These are phyloP conservation scores for Solenopsis invicta DNA, from an alignment of 1,140 invertebrate species.

Conservation along the genomic window DNA sequence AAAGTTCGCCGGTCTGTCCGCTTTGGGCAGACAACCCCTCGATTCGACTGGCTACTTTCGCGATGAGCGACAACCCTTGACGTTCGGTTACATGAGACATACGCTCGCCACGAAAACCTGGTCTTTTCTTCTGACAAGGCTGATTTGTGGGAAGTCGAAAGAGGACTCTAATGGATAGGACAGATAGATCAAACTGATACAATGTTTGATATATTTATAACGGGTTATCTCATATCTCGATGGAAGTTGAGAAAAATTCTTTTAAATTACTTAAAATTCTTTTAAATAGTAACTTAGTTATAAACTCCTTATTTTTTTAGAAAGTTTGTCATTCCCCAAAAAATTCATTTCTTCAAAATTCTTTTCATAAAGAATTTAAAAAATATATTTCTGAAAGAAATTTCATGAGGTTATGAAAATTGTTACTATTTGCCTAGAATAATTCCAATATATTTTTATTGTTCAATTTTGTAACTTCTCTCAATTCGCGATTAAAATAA, in stretches of 20 bases:
- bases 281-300: background rate
- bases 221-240: background rate
- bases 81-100: constrained; percentile 33
- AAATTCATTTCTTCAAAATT: background rate
- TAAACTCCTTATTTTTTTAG: background rate
- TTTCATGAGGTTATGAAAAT: background rate
- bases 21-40: background rate
- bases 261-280: background rate
- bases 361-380: background rate
- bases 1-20: constrained; percentile 53
- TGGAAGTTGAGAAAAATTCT: background rate
- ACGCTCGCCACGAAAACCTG: constrained; percentile 8
- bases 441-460: background rate
- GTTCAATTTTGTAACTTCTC: background rate
- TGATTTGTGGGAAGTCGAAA: background rate
- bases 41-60: constrained; percentile 35
- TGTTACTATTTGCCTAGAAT: background rate
- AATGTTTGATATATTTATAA: constrained; percentile 10
- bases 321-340: background rate
- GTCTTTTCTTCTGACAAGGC: background rate
- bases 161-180: background rate
- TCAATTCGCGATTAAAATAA: background rate
- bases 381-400: background rate
- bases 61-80: constrained; percentile 56
- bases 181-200: background rate